phyloP scores from a whole-genome alignment of 2,888 invertebrate genomes.

The Desoria tigrina region DNA sequence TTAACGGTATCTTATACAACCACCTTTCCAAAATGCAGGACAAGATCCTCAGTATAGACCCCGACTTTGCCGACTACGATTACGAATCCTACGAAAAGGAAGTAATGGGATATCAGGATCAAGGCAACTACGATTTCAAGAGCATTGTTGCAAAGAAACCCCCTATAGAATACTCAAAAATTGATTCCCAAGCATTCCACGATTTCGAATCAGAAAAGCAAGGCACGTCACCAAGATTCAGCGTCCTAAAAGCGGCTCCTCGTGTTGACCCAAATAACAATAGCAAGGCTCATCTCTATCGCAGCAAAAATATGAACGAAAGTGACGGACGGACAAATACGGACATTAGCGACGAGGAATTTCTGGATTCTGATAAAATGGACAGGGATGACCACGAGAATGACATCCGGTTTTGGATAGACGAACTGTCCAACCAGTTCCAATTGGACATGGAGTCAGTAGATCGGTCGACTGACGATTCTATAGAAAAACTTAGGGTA shows the following conservation, averaged over 20 bases:
- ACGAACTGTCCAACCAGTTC: too few species aligned
- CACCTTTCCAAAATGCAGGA: neutral
- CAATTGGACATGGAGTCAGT: too few species aligned
- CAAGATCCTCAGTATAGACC: neutral
- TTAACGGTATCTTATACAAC: too few species aligned
- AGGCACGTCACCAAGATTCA: too few species aligned
- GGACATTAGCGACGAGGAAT: too few species aligned
- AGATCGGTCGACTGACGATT: too few species aligned
- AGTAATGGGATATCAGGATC: neutral
- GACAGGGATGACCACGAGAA: too few species aligned
- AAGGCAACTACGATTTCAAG: neutral
- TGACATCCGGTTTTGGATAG: too few species aligned
- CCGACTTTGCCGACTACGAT: neutral
- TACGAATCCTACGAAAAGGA: conserved; percentile 1
- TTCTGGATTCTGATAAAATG: too few species aligned
- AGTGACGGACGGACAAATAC: too few species aligned
- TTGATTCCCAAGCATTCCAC: neutral
- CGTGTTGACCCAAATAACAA: neutral
- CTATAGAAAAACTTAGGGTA: too few species aligned
- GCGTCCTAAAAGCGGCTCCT: neutral
- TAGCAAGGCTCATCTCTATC: neutral
- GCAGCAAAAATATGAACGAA: neutral
- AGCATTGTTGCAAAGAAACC: conserved; percentile 9
- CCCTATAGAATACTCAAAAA: neutral
- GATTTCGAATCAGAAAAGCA: too few species aligned